phyloP scores from a whole-genome alignment of 2,113 vertebrate genomes.

The Oxygymnocypris stewartii region DNA sequence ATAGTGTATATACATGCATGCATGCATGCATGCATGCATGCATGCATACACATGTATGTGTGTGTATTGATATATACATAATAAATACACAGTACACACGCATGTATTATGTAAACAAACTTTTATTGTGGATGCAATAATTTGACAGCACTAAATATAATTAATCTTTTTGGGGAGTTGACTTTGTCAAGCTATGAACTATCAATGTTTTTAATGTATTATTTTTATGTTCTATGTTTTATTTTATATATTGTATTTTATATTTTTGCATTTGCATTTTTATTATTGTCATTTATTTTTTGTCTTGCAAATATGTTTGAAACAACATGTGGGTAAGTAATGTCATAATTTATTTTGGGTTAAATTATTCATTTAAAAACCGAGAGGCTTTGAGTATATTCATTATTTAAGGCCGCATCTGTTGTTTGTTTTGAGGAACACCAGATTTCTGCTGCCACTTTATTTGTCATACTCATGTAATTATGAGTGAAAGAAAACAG shows the following conservation, averaged over 20 bases:
- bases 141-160: neutral
- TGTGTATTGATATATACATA: too few species aligned
- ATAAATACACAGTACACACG: too few species aligned
- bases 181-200: neutral
- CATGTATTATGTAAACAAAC: too few species aligned
- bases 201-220: neutral
- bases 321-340: neutral
- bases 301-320: neutral
- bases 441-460: constrained; percentile 37
- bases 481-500: constrained; percentile 57
- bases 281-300: neutral
- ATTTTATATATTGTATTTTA: neutral
- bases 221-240: neutral
- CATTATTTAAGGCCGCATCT: constrained; percentile 4
- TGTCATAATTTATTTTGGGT: neutral
- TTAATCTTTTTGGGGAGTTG: neutral
- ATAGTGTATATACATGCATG: too few species aligned
- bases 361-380: too few species aligned
- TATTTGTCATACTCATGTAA: constrained; percentile 47
- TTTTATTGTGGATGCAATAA: too few species aligned
- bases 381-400: neutral
- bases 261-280: neutral
- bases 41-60: too few species aligned
- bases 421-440: constrained; percentile 24
- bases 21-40: too few species aligned